These are phyloP conservation scores for Acanthosoma haemorrhoidale DNA, from an alignment of 2,888 invertebrate species.

Conservation along the genomic window DNA sequence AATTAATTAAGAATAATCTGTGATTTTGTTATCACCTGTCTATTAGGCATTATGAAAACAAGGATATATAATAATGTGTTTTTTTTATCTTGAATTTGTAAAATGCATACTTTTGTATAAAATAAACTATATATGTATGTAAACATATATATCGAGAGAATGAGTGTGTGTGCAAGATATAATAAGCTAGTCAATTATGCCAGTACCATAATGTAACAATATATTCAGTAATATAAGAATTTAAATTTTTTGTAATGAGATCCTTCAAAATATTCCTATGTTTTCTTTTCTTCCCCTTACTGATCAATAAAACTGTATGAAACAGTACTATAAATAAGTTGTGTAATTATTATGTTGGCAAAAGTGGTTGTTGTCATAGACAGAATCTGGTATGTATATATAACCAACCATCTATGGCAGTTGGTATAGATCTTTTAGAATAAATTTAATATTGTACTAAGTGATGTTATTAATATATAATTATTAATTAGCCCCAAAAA, in stretches of 20 bases:
- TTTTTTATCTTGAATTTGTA: not conserved
- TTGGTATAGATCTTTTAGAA: no score
- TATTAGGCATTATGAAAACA: not conserved
- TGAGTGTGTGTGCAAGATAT: not conserved
- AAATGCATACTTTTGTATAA: not conserved
- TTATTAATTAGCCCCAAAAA: no score
- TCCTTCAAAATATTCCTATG: no score
- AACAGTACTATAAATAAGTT: no score
- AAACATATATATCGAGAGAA: no score
- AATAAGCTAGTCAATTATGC: conserved; percentile 11
- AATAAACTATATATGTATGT: not conserved
- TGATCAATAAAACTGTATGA: conserved; percentile 2
- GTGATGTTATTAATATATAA: no score
- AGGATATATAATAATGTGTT: no score
- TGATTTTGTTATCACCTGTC: not conserved
- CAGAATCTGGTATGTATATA: no score
- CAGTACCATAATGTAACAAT: not conserved
- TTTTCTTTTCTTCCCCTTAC: not conserved
- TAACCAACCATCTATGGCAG: no score
- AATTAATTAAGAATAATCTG: not conserved
- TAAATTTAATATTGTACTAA: no score
- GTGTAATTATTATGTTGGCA: no score
- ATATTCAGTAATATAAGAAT: not conserved
- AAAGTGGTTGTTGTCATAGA: no score
- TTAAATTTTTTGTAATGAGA: not conserved